A percentile compares a stretch with the other conserved stretches of the same genome.
Evolutionary conservation across 2,113 vertebrate genomes (phyloP).

Genomic region (Chrysochloris asiatica): DNA sequence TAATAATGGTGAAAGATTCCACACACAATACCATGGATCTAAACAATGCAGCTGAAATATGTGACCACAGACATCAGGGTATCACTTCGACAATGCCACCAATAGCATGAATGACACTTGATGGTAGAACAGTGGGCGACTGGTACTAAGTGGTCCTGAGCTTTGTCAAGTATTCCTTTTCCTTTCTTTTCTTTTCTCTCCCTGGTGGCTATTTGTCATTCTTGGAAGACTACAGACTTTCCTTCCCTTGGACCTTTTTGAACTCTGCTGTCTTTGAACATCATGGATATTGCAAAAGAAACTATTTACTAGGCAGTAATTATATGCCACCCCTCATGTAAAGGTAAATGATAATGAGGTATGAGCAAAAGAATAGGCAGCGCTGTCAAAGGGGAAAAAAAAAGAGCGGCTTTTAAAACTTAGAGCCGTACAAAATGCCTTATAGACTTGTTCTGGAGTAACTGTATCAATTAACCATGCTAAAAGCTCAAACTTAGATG

Average conservation of each 20-base stretch:
- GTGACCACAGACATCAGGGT: conserved; percentile 57
- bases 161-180: conserved; percentile 78
- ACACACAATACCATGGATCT: conserved; percentile 34
- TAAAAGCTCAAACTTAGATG: conserved; percentile 86
- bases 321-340: conserved; percentile 82
- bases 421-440: conserved; percentile 84
- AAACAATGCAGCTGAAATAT: conserved; percentile 54
- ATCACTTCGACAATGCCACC: conserved; percentile 63
- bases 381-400: conserved; percentile 70
- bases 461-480: conserved; percentile 89
- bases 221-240: conserved; percentile 81
- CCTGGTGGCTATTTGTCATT: conserved; percentile 81
- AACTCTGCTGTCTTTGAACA: conserved; percentile 85
- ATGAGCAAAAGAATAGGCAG: conserved; percentile 79
- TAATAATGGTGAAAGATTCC: conserved; percentile 41
- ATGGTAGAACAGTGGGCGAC: conserved; percentile 65
- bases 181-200: conserved; percentile 67
- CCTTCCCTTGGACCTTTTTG: conserved; percentile 85
- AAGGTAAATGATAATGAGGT: conserved; percentile 85
- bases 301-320: conserved; percentile 86
- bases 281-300: conserved; percentile 72
- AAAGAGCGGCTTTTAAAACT: conserved; percentile 78
- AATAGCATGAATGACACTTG: conserved; percentile 78
- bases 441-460: conserved; percentile 85
- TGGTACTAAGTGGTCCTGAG: conserved; percentile 47